Evolutionary conservation across 53 echinoderm and acorn worm species (phyloP), one percentile per base, ranked within the genome.

Genomic region (Echinarachnius parma): DNA sequence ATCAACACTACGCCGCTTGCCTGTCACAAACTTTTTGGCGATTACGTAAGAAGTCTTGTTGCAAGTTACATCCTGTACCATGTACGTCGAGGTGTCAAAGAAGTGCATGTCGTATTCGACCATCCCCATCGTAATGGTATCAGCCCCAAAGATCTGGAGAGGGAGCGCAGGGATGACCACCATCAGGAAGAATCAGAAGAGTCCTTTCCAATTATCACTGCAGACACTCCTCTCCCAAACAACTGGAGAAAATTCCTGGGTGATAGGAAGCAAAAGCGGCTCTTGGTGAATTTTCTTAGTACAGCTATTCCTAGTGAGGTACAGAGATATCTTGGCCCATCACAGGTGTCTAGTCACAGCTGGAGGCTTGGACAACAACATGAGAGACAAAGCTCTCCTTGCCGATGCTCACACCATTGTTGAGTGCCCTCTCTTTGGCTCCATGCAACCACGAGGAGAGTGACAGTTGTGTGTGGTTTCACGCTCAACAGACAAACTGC

Each of bases 401-500:
- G 16, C 48, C 4, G 21, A 14, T 48, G 16, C 4, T 4, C 5
- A 48, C 16, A 14, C 5, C 48, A 48, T 48, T 48, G 5, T 4
- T 48, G 48, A 48, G 48, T 48, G 48, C 48, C 4, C 5, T 48
- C 3, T 14, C 5, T 57, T 57, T 57, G 3, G 5, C 0, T 57
- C 3, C 57, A 57, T 57, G 64, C 1, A 66, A 77, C 32, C 83
- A 83, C 60, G 83, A 83, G 47, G 83, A 83, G 46, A 67, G 48
- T 11, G 83, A 83, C 52, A 64, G 65, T n/a, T 45, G 83, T 24
- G 83, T 83, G 0, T 83, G 83, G 77, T 60, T 66, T 24, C 77
- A 77, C 68, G 55, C 66, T 34, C 31, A n/a, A 29, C 22, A 32
- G 39, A 68, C 77, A 5, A 13, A 25, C 5, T 59, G 59, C 25